Conservation (phyloP, 1,140 invertebrate species). For the Microvelia longipes region DNA sequence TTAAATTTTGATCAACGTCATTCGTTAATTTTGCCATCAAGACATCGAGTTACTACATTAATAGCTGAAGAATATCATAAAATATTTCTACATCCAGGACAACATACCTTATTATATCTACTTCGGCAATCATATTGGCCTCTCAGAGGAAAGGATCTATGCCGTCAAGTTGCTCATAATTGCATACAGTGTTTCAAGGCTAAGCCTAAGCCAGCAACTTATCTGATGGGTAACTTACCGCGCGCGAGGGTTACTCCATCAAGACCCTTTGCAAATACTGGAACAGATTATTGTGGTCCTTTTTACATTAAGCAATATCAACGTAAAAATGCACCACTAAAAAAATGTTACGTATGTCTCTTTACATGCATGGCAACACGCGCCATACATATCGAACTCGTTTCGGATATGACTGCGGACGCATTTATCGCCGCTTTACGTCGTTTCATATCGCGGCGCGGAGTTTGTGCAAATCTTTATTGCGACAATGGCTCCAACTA, state of each 20-base stretch:
- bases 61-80: not conserved
- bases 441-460: slow-evolving; percentile 21
- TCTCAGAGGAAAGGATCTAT: not conserved
- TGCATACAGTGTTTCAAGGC: slow-evolving; percentile 12
- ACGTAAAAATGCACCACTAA: not conserved
- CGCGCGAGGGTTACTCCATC: slow-evolving; percentile 6
- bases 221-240: slow-evolving; percentile 16
- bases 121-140: slow-evolving; percentile 10
- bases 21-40: not conserved
- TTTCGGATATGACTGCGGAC: slow-evolving; percentile 17
- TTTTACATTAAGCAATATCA: slow-evolving; percentile 3
- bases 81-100: not conserved
- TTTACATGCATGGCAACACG: slow-evolving; percentile 23
- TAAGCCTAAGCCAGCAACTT: not conserved
- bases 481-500: slow-evolving; percentile 13
- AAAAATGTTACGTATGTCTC: slow-evolving; percentile 12
- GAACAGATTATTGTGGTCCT: slow-evolving; percentile 18
- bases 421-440: slow-evolving; percentile 19
- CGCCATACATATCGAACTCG: slow-evolving; percentile 24
- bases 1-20: not conserved
- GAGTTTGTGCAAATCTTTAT: slow-evolving; percentile 1
- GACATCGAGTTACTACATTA: not conserved
- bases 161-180: not conserved
- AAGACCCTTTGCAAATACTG: slow-evolving; percentile 11
- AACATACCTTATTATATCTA: not conserved